These are phyloP conservation scores for Cynocephalus volans DNA, from an alignment of 2,113 vertebrate genomes.

Conservation along the genomic window DNA sequence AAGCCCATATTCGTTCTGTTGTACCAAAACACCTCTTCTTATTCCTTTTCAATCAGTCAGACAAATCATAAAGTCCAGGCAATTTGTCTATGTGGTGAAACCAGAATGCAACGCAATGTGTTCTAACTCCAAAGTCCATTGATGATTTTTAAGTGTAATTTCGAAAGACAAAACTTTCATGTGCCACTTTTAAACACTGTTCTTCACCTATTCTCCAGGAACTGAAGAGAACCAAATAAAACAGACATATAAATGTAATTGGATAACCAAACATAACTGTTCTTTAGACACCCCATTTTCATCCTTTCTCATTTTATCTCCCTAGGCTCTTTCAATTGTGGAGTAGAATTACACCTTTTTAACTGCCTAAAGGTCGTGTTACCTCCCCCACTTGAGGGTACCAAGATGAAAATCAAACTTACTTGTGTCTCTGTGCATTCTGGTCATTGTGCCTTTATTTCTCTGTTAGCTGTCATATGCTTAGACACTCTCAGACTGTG, in stretches of 20 bases:
- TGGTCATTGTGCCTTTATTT: background rate
- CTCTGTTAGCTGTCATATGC: background rate
- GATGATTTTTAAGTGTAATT: background rate
- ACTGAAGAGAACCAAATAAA: background rate
- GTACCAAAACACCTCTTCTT: background rate
- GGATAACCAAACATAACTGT: background rate
- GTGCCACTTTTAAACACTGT: background rate
- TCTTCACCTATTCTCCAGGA: background rate
- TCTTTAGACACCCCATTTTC: background rate
- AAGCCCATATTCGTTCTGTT: background rate
- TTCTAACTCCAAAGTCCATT: constrained; percentile 25
- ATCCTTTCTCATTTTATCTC: background rate
- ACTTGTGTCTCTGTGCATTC: background rate
- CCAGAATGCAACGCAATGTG: background rate
- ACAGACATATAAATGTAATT: background rate
- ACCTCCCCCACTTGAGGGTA: background rate
- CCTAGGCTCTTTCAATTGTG: background rate
- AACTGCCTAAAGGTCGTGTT: background rate
- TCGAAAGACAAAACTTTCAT: background rate
- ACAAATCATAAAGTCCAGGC: background rate
- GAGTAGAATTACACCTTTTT: background rate
- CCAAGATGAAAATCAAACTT: background rate
- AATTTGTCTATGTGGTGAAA: background rate
- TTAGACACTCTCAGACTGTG: constrained; percentile 5
- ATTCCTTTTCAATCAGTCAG: background rate